These are phyloP conservation scores for Charina bottae DNA, from an alignment of 2,113 vertebrate genomes.

Conservation along the genomic window DNA sequence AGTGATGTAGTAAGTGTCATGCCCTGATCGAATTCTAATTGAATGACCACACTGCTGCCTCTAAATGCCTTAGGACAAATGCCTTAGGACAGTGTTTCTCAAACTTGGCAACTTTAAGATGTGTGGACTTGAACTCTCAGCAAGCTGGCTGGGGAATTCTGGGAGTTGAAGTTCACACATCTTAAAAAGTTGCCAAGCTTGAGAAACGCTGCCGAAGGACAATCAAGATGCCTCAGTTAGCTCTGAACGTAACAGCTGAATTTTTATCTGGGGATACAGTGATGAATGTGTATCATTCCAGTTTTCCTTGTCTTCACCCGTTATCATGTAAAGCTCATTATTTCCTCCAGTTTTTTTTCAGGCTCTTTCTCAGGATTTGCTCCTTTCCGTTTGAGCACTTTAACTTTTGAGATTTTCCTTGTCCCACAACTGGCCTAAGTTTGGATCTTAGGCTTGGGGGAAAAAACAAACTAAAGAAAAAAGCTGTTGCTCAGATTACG, in stretches of 20 bases:
- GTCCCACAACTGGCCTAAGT: too few relatives aligned
- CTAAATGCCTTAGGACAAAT: neutral
- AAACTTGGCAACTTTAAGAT: neutral
- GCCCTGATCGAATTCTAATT: neutral
- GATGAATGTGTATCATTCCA: neutral
- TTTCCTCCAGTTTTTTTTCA: neutral
- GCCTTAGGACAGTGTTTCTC: neutral
- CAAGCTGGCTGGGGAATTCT: neutral
- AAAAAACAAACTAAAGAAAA: too few relatives aligned
- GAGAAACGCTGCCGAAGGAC: neutral
- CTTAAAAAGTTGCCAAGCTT: neutral
- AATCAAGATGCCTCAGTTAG: too few relatives aligned
- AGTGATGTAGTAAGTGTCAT: slow-evolving; percentile 90
- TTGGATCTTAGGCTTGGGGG: too few relatives aligned
- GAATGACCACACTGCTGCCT: neutral
- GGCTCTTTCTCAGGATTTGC: neutral
- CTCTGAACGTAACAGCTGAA: neutral
- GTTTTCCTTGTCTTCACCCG: neutral
- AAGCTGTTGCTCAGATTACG: too few relatives aligned
- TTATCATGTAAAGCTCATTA: neutral
- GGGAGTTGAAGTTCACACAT: neutral
- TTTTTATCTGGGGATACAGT: neutral
- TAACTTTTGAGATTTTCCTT: too few relatives aligned
- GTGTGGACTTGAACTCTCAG: neutral
- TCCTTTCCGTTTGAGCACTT: neutral